A percentile compares a stretch with the other conserved stretches of the same genome.
Conservation (phyloP, 2,888 invertebrate genomes). For the Meiosimyza platycephala region DNA sequence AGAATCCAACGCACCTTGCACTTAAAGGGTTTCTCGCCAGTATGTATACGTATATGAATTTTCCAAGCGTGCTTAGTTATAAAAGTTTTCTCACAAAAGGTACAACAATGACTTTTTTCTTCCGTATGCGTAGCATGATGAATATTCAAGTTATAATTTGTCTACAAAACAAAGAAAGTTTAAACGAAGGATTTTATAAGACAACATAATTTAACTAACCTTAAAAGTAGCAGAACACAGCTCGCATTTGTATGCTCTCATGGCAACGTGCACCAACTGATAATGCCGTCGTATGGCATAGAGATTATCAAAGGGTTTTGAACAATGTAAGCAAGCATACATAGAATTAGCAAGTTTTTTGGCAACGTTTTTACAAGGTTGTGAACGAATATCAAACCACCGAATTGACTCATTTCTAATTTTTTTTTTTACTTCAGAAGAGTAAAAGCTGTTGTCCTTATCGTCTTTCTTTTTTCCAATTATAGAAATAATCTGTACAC, state of each 20-base stretch:
- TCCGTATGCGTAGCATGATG: conserved; percentile 80
- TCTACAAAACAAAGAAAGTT: conserved; percentile 36
- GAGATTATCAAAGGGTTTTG: conserved; percentile 80
- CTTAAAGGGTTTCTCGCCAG: conserved; percentile 95
- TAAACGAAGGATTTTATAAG: background rate
- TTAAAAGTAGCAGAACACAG: conserved; percentile 65
- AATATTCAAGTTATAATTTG: conserved; percentile 42
- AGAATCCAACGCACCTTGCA: conserved; percentile 69
- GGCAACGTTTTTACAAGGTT: background rate
- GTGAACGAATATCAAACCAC: background rate
- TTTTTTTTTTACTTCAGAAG: background rate
- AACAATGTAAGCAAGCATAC: conserved; percentile 81
- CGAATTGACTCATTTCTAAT: background rate
- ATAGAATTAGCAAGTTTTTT: conserved; percentile 65
- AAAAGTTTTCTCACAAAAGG: conserved; percentile 47
- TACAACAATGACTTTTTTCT: conserved; percentile 56
- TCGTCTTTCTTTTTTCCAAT: conserved; percentile 56
- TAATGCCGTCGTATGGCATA: conserved; percentile 78
- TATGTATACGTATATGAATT: conserved; percentile 89
- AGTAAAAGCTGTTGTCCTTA: background rate
- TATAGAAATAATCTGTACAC: conserved; percentile 35
- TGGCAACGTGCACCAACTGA: conserved; percentile 81
- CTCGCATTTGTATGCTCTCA: conserved; percentile 74
- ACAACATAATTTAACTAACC: conserved; percentile 34
- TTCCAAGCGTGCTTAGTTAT: conserved; percentile 43